Conservation (phyloP, 2,888 invertebrate genomes). For the Myopa testacea region DNA sequence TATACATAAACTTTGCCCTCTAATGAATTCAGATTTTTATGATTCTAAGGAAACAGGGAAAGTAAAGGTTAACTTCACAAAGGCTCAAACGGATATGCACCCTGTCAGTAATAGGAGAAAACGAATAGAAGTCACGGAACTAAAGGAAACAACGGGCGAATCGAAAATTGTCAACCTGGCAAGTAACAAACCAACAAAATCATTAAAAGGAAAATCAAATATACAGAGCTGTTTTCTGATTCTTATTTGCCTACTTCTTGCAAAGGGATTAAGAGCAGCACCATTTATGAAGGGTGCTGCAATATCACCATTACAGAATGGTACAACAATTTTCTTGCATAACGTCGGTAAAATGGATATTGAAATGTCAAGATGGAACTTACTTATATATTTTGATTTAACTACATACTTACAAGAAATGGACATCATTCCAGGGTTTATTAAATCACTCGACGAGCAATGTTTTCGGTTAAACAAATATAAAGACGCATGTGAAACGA, state of each 20-base stretch:
- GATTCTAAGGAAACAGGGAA: too few species aligned
- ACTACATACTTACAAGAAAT: background rate
- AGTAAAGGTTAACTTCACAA: too few species aligned
- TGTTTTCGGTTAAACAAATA: background rate
- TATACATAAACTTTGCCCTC: too few species aligned
- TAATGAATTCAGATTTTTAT: too few species aligned
- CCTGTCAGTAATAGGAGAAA: too few species aligned
- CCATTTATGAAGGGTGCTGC: background rate
- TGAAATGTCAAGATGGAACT: slow-evolving; percentile 12
- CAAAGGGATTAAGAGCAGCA: background rate
- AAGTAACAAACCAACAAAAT: too few species aligned
- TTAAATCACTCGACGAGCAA: background rate
- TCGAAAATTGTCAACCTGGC: too few species aligned
- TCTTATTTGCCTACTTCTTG: background rate
- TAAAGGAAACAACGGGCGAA: too few species aligned
- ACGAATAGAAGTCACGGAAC: too few species aligned
- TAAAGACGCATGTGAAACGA: background rate
- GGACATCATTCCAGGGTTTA: background rate
- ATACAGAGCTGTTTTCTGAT: too few species aligned
- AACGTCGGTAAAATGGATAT: slow-evolving; percentile 7
- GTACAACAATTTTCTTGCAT: slow-evolving; percentile 1
- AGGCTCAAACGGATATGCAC: too few species aligned
- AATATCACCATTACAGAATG: background rate
- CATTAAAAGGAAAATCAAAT: too few species aligned
- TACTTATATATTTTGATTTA: slow-evolving; percentile 5